Evolutionary conservation across 2,797 vertebrate genomes (phyloP), one percentile per base, ranked within the genome.

Genomic region (Botia kubotai): DNA sequence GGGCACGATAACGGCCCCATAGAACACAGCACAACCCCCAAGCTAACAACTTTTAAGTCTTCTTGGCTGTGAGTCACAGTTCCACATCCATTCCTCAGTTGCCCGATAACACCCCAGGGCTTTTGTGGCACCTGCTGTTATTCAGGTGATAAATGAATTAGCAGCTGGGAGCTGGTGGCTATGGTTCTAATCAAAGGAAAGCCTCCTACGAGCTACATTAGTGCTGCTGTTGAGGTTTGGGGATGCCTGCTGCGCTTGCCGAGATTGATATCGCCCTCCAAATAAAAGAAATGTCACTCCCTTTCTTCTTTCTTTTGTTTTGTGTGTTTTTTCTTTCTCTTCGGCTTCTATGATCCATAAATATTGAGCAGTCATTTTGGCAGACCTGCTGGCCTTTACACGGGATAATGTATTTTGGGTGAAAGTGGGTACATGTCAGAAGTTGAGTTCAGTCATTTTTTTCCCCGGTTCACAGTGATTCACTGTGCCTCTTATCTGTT

Each of bases 121-220:
- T 70, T 79, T 62, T 52, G 46, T 74, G 78, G 55, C 60, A 79
- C 73, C 70, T 63, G 17, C 48, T 43, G 72, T 73, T 65, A 66
- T 48, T 73, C 63, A 65, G 62, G 82, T 77, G 65, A 80, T 82
- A 60, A 62, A 66, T 85, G 71, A 21, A 50, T 72, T 67, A 74
- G 76, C 16, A 8, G 72, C 26, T n/a, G 78, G 63, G 78, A 71
- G 63, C 70, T 48, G 21, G 39, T 46, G 23, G 29, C 50, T 43
- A 65, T 62, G 39, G 19, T 75, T 82, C 77, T 82, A 72, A 84
- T 80, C 53, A 80, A 80, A 75, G 58, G 53, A 71, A 75, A 67
- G 62, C 53, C 60, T 77, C 52, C 79, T 74, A 67, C 57, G n/a
- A 80, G 71, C 53, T 58, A 67, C 71, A 74, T 74, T 76, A 67